Conservation (phyloP, 2,888 invertebrate genomes). For the Urechis unicinctus region DNA sequence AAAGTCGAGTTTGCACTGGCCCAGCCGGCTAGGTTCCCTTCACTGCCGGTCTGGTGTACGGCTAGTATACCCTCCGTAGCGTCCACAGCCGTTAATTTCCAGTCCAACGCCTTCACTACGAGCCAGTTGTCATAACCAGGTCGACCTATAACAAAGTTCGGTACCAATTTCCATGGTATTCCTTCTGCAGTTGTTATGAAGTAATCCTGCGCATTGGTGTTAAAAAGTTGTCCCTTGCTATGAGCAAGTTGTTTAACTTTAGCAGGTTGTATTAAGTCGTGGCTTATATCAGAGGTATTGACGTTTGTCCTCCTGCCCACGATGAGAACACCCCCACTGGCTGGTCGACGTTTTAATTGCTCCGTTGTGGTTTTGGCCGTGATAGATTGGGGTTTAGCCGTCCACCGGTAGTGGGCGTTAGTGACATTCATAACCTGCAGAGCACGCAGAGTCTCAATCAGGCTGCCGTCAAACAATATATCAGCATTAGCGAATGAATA, state of each 20-base stretch:
- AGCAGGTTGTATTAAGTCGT: not conserved
- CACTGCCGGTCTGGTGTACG: constrained; percentile 33
- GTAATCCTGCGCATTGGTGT: constrained; percentile 28
- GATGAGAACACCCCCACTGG: not conserved
- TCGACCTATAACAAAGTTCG: constrained; percentile 34
- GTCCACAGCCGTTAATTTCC: constrained; percentile 28
- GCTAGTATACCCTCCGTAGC: constrained; percentile 27
- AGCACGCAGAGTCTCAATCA: too few species aligned
- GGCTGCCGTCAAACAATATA: too few species aligned
- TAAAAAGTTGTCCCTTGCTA: not conserved
- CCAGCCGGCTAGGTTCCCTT: constrained; percentile 29
- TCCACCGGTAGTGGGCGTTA: too few species aligned
- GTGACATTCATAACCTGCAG: too few species aligned
- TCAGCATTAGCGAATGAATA: too few species aligned
- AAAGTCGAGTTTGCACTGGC: not conserved
- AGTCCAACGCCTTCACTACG: constrained; percentile 18
- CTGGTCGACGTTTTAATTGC: too few species aligned
- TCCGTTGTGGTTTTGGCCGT: too few species aligned
- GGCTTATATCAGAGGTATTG: not conserved
- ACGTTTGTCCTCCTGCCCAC: constrained; percentile 9
- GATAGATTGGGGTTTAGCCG: too few species aligned
- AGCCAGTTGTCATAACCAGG: constrained; percentile 38
- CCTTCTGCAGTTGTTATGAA: constrained; percentile 28
- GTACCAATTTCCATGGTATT: constrained; percentile 31
- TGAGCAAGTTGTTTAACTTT: not conserved